Evolutionary conservation across 2,113 vertebrate genomes (phyloP), one percentile per base, ranked within the genome.

Genomic region (Tor tambroides): DNA sequence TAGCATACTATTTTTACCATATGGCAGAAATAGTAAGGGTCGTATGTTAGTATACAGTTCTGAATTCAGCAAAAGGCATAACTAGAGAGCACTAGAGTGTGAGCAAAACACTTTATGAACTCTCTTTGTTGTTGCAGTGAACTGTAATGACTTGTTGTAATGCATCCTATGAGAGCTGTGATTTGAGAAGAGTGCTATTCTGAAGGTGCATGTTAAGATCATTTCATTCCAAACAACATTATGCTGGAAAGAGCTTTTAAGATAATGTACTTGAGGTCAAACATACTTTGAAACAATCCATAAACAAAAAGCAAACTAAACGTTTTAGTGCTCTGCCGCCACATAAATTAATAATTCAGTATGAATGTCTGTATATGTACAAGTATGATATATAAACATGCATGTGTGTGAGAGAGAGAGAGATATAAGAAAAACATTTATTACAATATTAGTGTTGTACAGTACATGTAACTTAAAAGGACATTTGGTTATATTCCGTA

Each of bases 221-320:
- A 81, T 81, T 81, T 81, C 35, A 43, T 65, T 65, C 23, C 59
- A 26, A 28, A 81, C 59, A 63, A 75, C 72, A 81, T 81, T 81
- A 81, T 43, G 61, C 79, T 65, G 59, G 79, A 81, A 65, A 65
- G 59, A 80, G 79, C 79, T 81, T 81, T 81, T 65, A 81, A 43
- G 79, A 65, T 81, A 81, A 81, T 81, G 56, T 43, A 81, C 79
- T 81, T 81, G 56, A 63, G 56, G 79, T 81, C 79, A 5, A 81
- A 81, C 41, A 81, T 23, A 23, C 78, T 80, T 61, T 41, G 30
- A 14, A 65, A 43, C 79, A 81, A 63, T 43, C 79, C 35, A 81
- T 65, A 43, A 63, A 63, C 35, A 65, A 81, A 81, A 65, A 32
- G 38, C 35, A 28, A 65, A 38, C 56, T 43, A 19, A 81, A 63